Evolutionary conservation across 64 coral and sea anemone genomes (phyloP), one percentile per base, ranked within the genome.

Genomic region (Anthopleura sola): DNA sequence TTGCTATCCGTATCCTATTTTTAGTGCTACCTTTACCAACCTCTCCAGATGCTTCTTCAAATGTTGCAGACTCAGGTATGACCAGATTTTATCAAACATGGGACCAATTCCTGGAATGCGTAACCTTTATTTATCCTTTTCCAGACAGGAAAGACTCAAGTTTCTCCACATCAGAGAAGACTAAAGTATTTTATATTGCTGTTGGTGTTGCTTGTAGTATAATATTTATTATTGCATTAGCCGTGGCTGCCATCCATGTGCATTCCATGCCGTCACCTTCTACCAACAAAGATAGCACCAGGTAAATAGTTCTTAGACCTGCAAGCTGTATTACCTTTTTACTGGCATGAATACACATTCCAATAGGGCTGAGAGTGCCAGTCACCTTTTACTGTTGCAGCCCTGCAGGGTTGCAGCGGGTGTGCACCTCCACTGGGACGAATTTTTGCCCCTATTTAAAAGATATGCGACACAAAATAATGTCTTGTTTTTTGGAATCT

Each of bases 111-210:
- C 21, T 62, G n/a, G 58, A 62, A 62, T 62, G 23, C 5, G n/a
- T n/a, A n/a, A n/a, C n/a, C n/a, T 34, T 88, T 49, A 49, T 68
- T 71, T 86, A 1, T 33, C 20, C 81, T 81, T 68, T 34, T 60
- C 68, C 83, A 88, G 23, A 78, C 33, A 55, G 16, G 7, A 78
- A 75, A 69, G 55, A 68, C 47, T 64, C 37, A 18, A 32, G 83
- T 5, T 19, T 78, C 2, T 79, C 90, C 21, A 50, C 87, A 16
- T 89, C 91, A 64, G 94, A 96, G 26, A 96, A 96, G 38, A 92
- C 94, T 40, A 96, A 86, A 62, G 94, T 96, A 34, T 96, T 96
- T 68, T 96, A 96, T 54, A 96, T 96, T 84, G 94, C 94, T 54
- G 94, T 96, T 20, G 94, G 94, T 34, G 94, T 96, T 6, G 94